Evolutionary conservation across 2,797 vertebrate species (phyloP), one percentile per base, ranked within the genome.

Genomic region (Enteromius mattozi): DNA sequence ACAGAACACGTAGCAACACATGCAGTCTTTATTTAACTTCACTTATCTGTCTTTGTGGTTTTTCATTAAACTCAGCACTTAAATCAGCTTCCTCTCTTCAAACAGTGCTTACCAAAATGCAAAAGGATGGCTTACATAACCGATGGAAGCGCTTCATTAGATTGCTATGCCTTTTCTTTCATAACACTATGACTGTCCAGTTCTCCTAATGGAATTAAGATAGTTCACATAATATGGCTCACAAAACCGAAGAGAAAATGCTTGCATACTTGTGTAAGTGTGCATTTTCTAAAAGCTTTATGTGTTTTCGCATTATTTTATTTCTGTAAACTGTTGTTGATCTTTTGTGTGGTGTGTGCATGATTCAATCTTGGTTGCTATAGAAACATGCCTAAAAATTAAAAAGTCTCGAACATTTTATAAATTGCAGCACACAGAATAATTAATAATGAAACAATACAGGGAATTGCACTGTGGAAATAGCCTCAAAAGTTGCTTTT

Each of bases 361-460:
- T 82, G 77, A 86, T 72, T 86, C 85, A 71, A 10, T 74, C 74
- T 79, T 65, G 35, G 82, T 87, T 87, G 83, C 82, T 79, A 84
- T 88, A 79, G 79, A 74, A 88, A 87, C 88, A 17, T 77, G 51
- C 42, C 56, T 51, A 45, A 65, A 68, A 68, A 79, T 70, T 13
- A 92, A 91, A 92, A 78, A 87, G 90, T 88, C 92, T 91, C 81
- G 80, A 86, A 87, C 87, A 45, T 90, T 91, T 90, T 89, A 81
- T 61, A 75, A 81, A 78, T 69, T 78, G 84, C 33, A 40, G 54
- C 66, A 71, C 9, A 21, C 17, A 59, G 78, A 37, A 24, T 80
- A 68, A 69, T 80, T 68, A 68, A 51, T 68, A 80, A 80, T 68
- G 19, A 80, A 51, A 68, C 61, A 24, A 80, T 37, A 51, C 27